Percentiles rank a stretch among this genome's conserved stretches.
These are phyloP conservation scores for Amazona ochrocephala DNA, from an alignment of 2,797 vertebrate genomes.

Conservation along the genomic window DNA sequence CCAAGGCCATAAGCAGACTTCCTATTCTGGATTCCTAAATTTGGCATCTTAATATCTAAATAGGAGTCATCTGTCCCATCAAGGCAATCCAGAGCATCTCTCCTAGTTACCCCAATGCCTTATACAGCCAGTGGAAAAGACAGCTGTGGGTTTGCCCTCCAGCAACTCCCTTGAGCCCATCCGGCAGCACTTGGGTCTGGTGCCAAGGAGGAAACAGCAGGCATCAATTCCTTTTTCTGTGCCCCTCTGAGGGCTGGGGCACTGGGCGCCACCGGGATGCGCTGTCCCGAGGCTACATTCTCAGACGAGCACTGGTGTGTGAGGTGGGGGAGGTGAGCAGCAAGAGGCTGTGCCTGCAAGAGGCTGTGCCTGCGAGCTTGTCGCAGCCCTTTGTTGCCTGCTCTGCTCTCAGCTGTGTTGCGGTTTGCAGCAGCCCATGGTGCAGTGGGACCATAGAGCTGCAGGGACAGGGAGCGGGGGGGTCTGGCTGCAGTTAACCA, in stretches of 20 bases:
- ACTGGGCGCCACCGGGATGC: background rate
- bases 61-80: slow-evolving; percentile 11
- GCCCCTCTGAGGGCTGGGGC: background rate
- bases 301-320: background rate
- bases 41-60: slow-evolving; percentile 15
- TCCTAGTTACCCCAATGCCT: background rate
- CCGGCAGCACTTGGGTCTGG: rapidly evolving
- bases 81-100: background rate
- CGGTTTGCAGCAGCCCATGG: rapidly evolving
- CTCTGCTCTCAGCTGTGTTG: background rate
- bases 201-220: background rate
- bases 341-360: background rate
- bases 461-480: background rate
- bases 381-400: background rate
- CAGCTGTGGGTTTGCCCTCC: background rate
- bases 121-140: background rate
- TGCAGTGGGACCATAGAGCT: background rate
- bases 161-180: background rate
- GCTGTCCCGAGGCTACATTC: rapidly evolving
- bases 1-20: slow-evolving; percentile 20
- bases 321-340: background rate
- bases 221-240: background rate
- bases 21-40: slow-evolving; percentile 25
- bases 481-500: background rate
- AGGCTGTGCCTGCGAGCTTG: background rate